These are phyloP conservation scores for Lithobates sylvaticus DNA, from an alignment of 2,797 vertebrate species.

Conservation along the genomic window DNA sequence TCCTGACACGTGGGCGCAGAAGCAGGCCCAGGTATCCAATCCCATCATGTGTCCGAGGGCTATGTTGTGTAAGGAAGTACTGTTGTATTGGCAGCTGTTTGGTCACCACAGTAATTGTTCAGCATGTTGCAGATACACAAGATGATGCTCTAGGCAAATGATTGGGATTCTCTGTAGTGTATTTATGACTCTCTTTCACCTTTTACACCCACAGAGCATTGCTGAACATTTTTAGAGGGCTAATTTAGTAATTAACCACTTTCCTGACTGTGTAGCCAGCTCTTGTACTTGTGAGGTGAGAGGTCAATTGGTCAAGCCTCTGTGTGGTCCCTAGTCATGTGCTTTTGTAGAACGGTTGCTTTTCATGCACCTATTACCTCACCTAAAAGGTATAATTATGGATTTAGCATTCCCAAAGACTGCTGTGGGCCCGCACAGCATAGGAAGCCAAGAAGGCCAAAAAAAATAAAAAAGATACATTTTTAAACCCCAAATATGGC, in stretches of 20 bases:
- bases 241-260: constrained; percentile 32
- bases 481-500: too few relatives aligned
- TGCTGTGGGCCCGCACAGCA: too few relatives aligned
- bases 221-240: constrained; percentile 25
- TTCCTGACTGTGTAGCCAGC: constrained; percentile 1
- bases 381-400: neutral
- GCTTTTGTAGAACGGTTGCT: neutral
- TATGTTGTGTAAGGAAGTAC: neutral
- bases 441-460: too few relatives aligned
- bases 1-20: neutral
- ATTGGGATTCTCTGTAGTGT: constrained; percentile 25
- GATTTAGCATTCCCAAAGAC: too few relatives aligned
- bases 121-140: neutral
- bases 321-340: constrained; percentile 3
- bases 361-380: neutral
- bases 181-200: constrained; percentile 5
- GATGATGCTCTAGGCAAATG: constrained; percentile 37
- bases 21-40: neutral
- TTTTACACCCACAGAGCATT: constrained; percentile 8
- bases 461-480: too few relatives aligned
- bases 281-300: constrained; percentile 26
- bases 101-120: constrained; percentile 22
- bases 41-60: neutral
- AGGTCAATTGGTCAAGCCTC: constrained; percentile 8
- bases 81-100: constrained; percentile 27